Evolutionary conservation across 2,888 invertebrate genomes (phyloP).

Genomic region (Sturmia bella): DNA sequence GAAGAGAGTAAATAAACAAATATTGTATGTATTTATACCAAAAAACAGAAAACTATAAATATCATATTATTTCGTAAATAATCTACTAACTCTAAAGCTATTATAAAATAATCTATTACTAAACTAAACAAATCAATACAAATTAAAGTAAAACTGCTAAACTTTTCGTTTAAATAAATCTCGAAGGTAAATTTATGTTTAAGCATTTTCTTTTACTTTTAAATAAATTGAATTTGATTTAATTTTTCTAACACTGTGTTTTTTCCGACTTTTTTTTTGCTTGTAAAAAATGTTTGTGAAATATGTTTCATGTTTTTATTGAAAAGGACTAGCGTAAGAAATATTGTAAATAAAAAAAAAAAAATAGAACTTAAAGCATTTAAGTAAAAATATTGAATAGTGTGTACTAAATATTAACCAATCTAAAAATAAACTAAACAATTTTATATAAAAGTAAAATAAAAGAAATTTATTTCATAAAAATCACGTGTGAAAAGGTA

Average conservation of each 20-base stretch:
- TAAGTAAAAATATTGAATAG: conserved; percentile 58
- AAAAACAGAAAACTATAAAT: conserved; percentile 48
- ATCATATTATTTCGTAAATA: conserved; percentile 39
- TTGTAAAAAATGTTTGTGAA: conserved; percentile 29
- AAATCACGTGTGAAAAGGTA: too few species aligned
- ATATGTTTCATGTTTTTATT: conserved; percentile 16
- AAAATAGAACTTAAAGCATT: conserved; percentile 38
- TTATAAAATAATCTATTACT: conserved; percentile 34
- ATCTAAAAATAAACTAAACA: conserved; percentile 61
- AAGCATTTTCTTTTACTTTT: conserved; percentile 29
- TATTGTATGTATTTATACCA: conserved; percentile 59
- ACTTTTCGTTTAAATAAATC: conserved; percentile 52
- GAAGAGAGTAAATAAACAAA: conserved; percentile 5
- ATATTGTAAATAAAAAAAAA: conserved; percentile 62
- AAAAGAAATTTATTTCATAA: conserved; percentile 55
- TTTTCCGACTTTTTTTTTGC: conserved; percentile 20
- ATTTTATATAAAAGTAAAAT: conserved; percentile 66
- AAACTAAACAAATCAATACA: background rate
- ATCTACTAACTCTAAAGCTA: conserved; percentile 32
- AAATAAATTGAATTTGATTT: background rate
- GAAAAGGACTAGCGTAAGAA: conserved; percentile 39
- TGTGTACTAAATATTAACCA: conserved; percentile 59
- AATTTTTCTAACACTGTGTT: background rate
- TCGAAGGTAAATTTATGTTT: conserved; percentile 59
- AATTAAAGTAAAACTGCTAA: conserved; percentile 29